Base-by-base conservation (phyloP, 2,888 invertebrate species). In the Thecocarcelia acutangulata region DNA sequence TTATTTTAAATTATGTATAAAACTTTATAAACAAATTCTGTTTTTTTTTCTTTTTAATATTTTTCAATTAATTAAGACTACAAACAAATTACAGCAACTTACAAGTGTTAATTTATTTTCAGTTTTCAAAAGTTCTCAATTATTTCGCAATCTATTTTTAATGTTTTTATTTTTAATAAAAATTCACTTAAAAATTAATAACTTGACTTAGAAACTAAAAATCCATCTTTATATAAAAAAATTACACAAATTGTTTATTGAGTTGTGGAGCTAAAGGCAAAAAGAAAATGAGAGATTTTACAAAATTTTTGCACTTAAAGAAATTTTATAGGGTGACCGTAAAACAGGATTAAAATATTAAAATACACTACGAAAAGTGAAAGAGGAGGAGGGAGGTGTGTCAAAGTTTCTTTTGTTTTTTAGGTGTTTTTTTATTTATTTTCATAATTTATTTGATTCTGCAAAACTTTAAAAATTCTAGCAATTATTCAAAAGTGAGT, bases 11-110 rank as follows among this genome's bases (percentile, higher is more conserved):
- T 58, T 50, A 64, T 33, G 46, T 15, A 61, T 69, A 54, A 69
- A 61, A 54, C 21, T 52, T 24, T 50, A 61, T 52, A 46, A 68
- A 37, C 42, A 42, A 72, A 78, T 21, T 64, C 24, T 37, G n/a
- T 3, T 46, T 76, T 37, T 46, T 40, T 4, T 46, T 76, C 21
- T 9, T 24, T 50, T 61, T 15, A 59, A 54, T 70, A n/a, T 37
- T 61, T 40, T n/a, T 69, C n/a, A 61, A 63, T 61, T 63, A 54
- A 63, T 63, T 69, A 74, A 48, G 58, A 70, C 63, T 80, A 68
- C 66, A 68, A 79, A 79, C 70, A 79, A 68, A 66, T 79, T 66
- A 66, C 66, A 73, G 56, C 13, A 33, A 72, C 52, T 44, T 64
- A 64, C 42, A 70, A 64, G 9, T 46, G 50, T 68, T 9, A 40